These are phyloP conservation scores for Crocallis elinguaria DNA, from an alignment of 2,888 invertebrate genomes.

Conservation along the genomic window DNA sequence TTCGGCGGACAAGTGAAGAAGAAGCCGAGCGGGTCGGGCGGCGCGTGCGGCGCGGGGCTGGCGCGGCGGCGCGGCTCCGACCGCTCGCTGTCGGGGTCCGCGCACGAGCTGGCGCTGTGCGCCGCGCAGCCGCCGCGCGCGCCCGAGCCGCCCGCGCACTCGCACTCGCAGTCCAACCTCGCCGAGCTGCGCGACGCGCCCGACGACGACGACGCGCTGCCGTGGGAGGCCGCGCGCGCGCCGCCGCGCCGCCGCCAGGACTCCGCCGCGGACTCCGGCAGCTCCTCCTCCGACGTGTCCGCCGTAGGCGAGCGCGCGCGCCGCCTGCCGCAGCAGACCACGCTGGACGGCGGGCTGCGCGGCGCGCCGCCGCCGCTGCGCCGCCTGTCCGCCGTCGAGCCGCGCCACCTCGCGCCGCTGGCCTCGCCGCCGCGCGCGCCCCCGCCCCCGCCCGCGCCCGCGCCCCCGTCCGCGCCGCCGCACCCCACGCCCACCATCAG, in stretches of 20 bases:
- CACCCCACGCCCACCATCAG: conserved; percentile 85
- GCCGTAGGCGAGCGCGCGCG: conserved; percentile 87
- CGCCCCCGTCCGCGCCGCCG: conserved; percentile 57
- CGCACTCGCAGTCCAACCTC: conserved; percentile 96
- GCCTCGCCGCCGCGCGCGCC: conserved; percentile 75
- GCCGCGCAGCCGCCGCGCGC: conserved; percentile 83
- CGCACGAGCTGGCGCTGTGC: conserved; percentile 91
- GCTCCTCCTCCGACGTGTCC: conserved; percentile 89
- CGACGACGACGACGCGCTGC: conserved; percentile 68
- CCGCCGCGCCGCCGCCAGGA: conserved; percentile 84
- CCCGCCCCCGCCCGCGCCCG: conserved; percentile 62
- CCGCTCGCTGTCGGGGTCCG: conserved; percentile 92
- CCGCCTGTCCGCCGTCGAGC: conserved; percentile 80
- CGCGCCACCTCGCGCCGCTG: conserved; percentile 84
- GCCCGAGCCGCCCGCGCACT: conserved; percentile 93
- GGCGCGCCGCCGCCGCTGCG: conserved; percentile 78
- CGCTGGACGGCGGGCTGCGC: conserved; percentile 86
- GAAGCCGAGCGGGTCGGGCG: conserved; percentile 86
- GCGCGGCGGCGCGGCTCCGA: conserved; percentile 92
- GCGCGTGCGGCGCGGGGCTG: conserved; percentile 62
- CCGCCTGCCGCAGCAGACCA: conserved; percentile 88
- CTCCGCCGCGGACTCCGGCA: conserved; percentile 88
- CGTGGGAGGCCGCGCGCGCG: conserved; percentile 66
- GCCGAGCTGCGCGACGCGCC: conserved; percentile 75
- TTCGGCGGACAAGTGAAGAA: conserved; percentile 96